These are phyloP conservation scores for Pteronura brasiliensis DNA, from an alignment of 2,113 vertebrate species.

Conservation along the genomic window DNA sequence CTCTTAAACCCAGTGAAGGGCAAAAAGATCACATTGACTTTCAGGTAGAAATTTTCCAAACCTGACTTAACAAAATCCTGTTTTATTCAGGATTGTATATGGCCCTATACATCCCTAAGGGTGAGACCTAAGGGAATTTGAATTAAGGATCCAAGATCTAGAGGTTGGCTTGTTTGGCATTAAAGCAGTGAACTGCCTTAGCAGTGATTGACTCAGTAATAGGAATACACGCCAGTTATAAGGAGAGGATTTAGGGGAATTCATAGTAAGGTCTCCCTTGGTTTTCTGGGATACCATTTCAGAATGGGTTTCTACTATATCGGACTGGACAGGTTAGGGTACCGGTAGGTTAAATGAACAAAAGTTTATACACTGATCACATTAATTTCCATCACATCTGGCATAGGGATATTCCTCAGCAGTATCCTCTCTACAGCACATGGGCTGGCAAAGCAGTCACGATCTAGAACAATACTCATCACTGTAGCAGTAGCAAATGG, in stretches of 20 bases:
- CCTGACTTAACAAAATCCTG: background rate
- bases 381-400: background rate
- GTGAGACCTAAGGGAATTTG: background rate
- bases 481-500: background rate
- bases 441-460: background rate
- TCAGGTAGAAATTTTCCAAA: background rate
- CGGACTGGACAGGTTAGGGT: background rate
- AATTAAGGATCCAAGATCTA: background rate
- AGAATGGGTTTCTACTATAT: background rate
- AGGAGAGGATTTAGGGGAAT: background rate
- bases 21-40: background rate
- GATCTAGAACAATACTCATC: background rate
- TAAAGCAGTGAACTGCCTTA: background rate
- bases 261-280: background rate
- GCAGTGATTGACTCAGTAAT: background rate
- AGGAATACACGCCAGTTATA: background rate
- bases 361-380: background rate
- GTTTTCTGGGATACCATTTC: background rate
- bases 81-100: background rate
- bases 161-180: background rate
- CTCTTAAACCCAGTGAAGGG: background rate
- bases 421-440: background rate
- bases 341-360: background rate
- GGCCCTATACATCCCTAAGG: background rate
- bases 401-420: background rate